Percentiles rank a stretch among this genome's conserved stretches.
Evolutionary conservation across 2,888 invertebrate species (phyloP).

Genomic region (Nomada fabriciana): DNA sequence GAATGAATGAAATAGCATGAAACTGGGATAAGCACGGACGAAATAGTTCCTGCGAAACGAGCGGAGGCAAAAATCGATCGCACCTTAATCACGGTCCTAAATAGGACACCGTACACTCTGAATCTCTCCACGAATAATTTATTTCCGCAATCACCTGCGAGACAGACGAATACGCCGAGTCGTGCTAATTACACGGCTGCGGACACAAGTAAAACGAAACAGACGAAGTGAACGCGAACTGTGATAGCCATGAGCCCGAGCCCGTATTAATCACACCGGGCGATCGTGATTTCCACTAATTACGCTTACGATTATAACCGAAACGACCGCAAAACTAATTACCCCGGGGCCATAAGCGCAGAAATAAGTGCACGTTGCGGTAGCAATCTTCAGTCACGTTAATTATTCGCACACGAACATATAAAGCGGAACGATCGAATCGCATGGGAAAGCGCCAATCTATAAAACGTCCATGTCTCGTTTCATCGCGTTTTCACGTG

Average conservation of each 20-base stretch:
- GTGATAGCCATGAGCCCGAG: neutral
- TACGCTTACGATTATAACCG: slow-evolving; percentile 17
- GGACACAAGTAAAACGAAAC: slow-evolving; percentile 11
- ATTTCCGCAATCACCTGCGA: slow-evolving; percentile 6
- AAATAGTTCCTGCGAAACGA: too few species aligned
- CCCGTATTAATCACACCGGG: slow-evolving; percentile 38
- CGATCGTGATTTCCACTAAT: slow-evolving; percentile 22
- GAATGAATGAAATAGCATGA: too few species aligned
- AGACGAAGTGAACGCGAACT: neutral
- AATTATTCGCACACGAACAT: slow-evolving; percentile 4
- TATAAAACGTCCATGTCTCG: neutral
- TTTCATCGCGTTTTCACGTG: neutral
- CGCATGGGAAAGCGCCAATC: neutral
- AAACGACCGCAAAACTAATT: slow-evolving; percentile 18
- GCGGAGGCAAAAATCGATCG: too few species aligned
- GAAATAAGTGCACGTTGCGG: neutral
- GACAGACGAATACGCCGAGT: neutral
- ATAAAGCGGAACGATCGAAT: slow-evolving; percentile 15
- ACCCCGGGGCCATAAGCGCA: slow-evolving; percentile 4
- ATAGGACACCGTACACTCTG: neutral
- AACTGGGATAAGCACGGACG: too few species aligned
- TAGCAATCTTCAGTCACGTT: slow-evolving; percentile 7
- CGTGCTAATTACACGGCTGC: slow-evolving; percentile 23
- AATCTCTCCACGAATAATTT: slow-evolving; percentile 6
- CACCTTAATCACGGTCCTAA: neutral